Conservation (phyloP, 2,113 vertebrate species). For the Sorex fumeus region DNA sequence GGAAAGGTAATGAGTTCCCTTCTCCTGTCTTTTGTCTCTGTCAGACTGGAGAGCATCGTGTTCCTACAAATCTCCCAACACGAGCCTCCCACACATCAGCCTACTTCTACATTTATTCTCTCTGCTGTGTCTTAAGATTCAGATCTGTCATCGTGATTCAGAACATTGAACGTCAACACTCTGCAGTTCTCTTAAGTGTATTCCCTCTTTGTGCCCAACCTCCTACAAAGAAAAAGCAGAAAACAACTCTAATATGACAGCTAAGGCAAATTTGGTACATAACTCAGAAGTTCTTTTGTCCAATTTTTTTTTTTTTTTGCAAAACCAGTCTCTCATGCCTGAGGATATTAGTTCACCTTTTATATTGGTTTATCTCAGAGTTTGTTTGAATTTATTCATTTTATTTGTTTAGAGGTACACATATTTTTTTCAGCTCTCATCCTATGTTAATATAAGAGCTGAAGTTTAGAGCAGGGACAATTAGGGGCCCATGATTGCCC, state of each 20-base stretch:
- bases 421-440: neutral
- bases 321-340: too few relatives aligned
- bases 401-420: neutral
- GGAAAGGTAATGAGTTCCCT: constrained; percentile 13
- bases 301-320: neutral
- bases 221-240: neutral
- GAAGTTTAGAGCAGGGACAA: neutral
- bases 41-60: neutral
- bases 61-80: neutral
- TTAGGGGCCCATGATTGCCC: neutral
- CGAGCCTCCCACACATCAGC: neutral
- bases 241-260: too few relatives aligned
- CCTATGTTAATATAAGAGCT: neutral
- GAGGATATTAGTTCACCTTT: too few relatives aligned
- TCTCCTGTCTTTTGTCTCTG: neutral
- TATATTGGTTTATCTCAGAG: neutral
- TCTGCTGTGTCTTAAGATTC: neutral
- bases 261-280: too few relatives aligned
- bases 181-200: neutral
- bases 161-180: neutral
- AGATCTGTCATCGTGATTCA: neutral
- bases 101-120: neutral
- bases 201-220: neutral
- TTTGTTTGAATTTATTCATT: neutral
- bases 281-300: too few relatives aligned